phyloP scores from a whole-genome alignment of 2,113 vertebrate species.

The Athene cunicularia region DNA sequence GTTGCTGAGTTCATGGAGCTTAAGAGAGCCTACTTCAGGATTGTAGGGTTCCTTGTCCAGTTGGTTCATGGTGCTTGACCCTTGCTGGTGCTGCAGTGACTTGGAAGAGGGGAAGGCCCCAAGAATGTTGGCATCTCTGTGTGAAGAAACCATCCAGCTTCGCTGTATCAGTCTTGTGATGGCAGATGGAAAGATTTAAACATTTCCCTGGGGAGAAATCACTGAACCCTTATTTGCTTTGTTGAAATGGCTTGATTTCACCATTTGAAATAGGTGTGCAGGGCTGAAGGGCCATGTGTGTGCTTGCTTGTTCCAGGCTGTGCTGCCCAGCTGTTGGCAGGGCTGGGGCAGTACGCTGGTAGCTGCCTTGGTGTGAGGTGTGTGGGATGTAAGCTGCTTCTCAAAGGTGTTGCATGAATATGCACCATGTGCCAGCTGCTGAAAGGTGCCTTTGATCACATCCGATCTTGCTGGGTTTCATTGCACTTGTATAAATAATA shows the following conservation, averaged over 20 bases:
- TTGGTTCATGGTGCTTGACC: background rate
- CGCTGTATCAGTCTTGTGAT: background rate
- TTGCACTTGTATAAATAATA: constrained; percentile 49
- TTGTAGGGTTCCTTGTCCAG: background rate
- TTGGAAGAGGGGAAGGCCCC: background rate
- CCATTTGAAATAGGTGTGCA: background rate
- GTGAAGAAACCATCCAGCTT: background rate
- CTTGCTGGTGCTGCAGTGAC: background rate
- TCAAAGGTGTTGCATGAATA: background rate
- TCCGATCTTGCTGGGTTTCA: background rate
- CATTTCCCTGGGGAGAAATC: background rate
- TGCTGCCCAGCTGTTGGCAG: background rate
- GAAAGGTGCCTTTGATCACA: background rate
- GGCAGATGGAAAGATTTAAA: background rate
- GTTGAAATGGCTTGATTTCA: background rate
- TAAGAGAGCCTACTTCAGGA: background rate
- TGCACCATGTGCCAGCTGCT: background rate
- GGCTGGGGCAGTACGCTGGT: background rate
- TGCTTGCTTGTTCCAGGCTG: background rate
- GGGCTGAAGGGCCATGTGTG: background rate
- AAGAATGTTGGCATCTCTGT: background rate
- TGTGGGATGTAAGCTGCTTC: background rate
- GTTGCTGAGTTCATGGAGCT: rapidly evolving
- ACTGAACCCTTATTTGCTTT: rapidly evolving
- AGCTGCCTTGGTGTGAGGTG: background rate